Evolutionary conservation across 2,113 vertebrate species (phyloP).

Genomic region (Ctenodactylus gundi): DNA sequence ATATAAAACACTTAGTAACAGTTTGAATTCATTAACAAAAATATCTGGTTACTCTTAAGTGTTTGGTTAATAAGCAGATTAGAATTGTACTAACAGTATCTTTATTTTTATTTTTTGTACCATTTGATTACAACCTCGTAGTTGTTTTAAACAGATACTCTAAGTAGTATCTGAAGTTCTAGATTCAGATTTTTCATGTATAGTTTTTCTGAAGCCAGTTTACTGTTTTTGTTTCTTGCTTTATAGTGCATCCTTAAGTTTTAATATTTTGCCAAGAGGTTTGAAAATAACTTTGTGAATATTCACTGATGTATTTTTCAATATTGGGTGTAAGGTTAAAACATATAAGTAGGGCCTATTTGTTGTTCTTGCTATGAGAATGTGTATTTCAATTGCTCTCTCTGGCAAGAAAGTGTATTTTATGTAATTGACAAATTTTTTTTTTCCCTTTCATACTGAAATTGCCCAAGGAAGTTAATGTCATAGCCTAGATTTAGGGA

Average conservation of each 20-base stretch:
- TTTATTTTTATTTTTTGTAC: background rate
- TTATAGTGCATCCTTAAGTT: background rate
- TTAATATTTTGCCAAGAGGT: background rate
- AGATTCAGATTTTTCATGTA: background rate
- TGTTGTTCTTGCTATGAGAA: too few species aligned
- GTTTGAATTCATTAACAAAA: conserved; percentile 23
- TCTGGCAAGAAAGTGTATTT: background rate
- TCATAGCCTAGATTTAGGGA: background rate
- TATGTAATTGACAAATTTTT: background rate
- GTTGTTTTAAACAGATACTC: background rate
- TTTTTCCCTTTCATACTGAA: background rate
- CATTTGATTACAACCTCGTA: background rate
- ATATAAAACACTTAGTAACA: background rate
- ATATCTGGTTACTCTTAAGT: background rate
- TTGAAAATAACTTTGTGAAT: background rate
- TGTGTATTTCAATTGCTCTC: background rate
- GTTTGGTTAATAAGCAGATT: conserved; percentile 5
- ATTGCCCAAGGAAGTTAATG: background rate
- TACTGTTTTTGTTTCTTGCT: background rate
- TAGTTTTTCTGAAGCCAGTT: background rate
- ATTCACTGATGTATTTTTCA: background rate
- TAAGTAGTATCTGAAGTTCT: background rate
- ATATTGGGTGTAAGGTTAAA: background rate
- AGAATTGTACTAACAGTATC: background rate
- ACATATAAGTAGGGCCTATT: background rate